Evolutionary conservation across 2,113 vertebrate genomes (phyloP).

Genomic region (Dipodomys merriami): DNA sequence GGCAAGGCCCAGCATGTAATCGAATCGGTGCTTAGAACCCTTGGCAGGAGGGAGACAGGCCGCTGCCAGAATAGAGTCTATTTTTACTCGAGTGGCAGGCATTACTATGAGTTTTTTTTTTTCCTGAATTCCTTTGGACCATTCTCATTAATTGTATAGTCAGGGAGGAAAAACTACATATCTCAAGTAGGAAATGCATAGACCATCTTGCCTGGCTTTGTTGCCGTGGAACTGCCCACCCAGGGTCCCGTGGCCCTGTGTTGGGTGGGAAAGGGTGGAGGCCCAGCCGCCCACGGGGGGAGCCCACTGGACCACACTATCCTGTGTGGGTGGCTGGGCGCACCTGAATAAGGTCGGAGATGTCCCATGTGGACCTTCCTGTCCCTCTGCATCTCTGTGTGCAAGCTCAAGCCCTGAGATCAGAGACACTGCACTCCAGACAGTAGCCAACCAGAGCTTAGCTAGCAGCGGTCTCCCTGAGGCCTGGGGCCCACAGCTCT

Average conservation of each 20-base stretch:
- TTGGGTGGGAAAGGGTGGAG: too few species aligned
- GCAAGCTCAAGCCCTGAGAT: neutral
- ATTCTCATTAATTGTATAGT: neutral
- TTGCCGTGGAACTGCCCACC: too few species aligned
- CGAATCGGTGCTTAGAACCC: neutral
- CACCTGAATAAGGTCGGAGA: too few species aligned
- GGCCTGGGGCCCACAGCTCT: neutral
- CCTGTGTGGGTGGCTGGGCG: too few species aligned
- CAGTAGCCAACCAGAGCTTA: too few species aligned
- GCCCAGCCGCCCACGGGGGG: too few species aligned
- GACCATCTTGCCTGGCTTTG: rapidly evolving
- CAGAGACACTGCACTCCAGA: neutral
- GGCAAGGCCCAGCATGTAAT: too few species aligned
- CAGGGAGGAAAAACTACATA: neutral
- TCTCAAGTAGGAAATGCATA: too few species aligned
- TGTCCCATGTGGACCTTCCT: neutral
- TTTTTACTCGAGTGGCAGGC: neutral
- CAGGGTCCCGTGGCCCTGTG: too few species aligned
- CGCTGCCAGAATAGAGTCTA: neutral
- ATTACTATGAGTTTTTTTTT: neutral
- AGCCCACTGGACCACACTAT: too few species aligned
- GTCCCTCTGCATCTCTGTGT: rapidly evolving
- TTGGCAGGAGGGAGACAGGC: neutral
- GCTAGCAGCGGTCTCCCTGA: too few species aligned
- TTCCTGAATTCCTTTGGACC: neutral